phyloP scores from a whole-genome alignment of 1,140 invertebrate species.

The Drosophila cardini region DNA sequence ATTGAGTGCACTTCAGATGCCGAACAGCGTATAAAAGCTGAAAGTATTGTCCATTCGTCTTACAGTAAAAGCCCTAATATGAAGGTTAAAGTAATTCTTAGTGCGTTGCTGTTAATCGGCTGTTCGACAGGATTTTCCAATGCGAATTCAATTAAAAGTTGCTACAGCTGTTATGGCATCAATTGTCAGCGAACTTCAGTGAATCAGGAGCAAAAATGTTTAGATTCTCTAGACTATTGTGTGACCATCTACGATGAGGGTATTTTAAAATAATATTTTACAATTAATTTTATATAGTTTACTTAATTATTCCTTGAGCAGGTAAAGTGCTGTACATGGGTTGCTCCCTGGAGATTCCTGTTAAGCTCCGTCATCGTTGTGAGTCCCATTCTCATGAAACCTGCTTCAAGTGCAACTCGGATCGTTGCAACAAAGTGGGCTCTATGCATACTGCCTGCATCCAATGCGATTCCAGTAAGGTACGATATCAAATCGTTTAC shows the following conservation, averaged over 20 bases:
- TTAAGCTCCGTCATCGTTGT: slow-evolving; percentile 58
- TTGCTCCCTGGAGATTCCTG: slow-evolving; percentile 73
- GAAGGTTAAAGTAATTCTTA: slow-evolving; percentile 55
- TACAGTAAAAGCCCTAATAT: slow-evolving; percentile 53
- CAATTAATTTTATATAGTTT: not conserved
- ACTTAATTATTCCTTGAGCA: slow-evolving; percentile 2
- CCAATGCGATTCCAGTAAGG: slow-evolving; percentile 73
- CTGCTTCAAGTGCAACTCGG: slow-evolving; percentile 75
- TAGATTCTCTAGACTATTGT: slow-evolving; percentile 72
- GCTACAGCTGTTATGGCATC: slow-evolving; percentile 68
- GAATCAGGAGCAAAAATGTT: slow-evolving; percentile 43
- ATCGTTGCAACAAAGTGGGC: slow-evolving; percentile 77
- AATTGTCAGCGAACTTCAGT: slow-evolving; percentile 65
- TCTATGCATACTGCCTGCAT: slow-evolving; percentile 59
- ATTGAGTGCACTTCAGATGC: slow-evolving; percentile 60
- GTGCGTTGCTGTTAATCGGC: slow-evolving; percentile 41
- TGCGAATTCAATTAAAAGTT: slow-evolving; percentile 55
- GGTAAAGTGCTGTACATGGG: slow-evolving; percentile 73
- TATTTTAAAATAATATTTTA: not conserved
- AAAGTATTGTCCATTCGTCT: slow-evolving; percentile 38
- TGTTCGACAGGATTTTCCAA: slow-evolving; percentile 31
- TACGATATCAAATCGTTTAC: slow-evolving; percentile 3
- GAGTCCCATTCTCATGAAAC: slow-evolving; percentile 24
- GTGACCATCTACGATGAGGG: slow-evolving; percentile 56
- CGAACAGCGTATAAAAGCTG: slow-evolving; percentile 63